A percentile compares a stretch with the other conserved stretches of the same genome.
phyloP scores from a whole-genome alignment of 2,797 vertebrate genomes.

The Danionella dracula region DNA sequence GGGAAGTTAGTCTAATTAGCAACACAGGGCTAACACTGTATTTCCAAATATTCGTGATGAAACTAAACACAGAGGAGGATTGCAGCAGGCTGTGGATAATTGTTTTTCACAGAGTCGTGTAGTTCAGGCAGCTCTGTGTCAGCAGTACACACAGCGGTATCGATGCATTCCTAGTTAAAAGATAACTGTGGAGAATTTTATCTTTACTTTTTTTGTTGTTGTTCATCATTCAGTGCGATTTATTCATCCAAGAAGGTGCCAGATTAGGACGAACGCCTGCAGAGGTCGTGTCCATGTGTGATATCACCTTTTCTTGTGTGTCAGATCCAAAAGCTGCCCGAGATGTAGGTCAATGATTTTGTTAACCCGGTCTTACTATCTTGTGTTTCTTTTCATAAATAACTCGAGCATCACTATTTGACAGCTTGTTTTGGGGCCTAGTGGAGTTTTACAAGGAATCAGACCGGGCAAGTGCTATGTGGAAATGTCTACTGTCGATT shows the following conservation, averaged over 20 bases:
- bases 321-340: conserved; percentile 96
- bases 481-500: conserved; percentile 96
- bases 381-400: neutral
- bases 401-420: neutral
- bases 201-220: neutral
- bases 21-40: too few species aligned
- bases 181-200: neutral
- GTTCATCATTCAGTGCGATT: conserved; percentile 80
- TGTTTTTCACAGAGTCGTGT: too few species aligned
- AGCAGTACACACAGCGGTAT: too few species aligned
- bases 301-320: conserved; percentile 97
- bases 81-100: too few species aligned
- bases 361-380: neutral
- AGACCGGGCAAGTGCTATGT: conserved; percentile 95
- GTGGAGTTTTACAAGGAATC: conserved; percentile 95
- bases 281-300: conserved; percentile 96
- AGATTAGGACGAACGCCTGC: conserved; percentile 93
- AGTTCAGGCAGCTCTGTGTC: too few species aligned
- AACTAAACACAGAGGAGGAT: too few species aligned
- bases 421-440: conserved; percentile 94
- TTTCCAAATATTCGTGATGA: too few species aligned
- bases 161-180: too few species aligned
- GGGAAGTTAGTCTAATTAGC: too few species aligned
- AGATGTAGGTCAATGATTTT: conserved; percentile 73
- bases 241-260: conserved; percentile 98